Conservation (phyloP, 1,140 invertebrate genomes). For the Drosophila suzukii region DNA sequence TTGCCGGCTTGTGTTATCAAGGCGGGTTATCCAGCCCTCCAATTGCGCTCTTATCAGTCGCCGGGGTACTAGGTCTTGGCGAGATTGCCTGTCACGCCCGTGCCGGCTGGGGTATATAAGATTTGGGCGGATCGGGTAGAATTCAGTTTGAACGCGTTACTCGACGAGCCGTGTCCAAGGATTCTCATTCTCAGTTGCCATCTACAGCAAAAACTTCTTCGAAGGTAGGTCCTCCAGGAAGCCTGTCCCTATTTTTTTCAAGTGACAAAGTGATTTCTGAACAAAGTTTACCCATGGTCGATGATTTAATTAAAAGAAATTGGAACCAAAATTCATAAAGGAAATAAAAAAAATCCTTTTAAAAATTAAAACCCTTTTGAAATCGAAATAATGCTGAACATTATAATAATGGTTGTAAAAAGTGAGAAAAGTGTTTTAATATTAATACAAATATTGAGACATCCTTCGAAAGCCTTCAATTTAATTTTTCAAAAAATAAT, state of each 20-base stretch:
- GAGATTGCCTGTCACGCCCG: conserved; percentile 38
- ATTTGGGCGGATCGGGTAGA: conserved; percentile 29
- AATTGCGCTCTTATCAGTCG: conserved; percentile 26
- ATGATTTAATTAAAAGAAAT: not conserved
- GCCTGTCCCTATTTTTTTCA: conserved; percentile 4
- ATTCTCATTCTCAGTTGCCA: conserved; percentile 18
- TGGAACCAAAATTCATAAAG: too few species aligned
- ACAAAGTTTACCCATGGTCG: not conserved
- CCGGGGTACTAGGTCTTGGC: conserved; percentile 8
- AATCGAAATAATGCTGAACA: not conserved
- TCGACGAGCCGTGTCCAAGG: conserved; percentile 44
- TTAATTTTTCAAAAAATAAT: too few species aligned
- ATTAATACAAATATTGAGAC: not conserved
- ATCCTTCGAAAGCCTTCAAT: too few species aligned
- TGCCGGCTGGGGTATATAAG: conserved; percentile 63
- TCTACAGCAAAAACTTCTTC: conserved; percentile 2
- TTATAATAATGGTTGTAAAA: too few species aligned
- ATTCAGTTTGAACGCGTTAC: conserved; percentile 59
- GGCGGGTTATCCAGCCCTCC: conserved; percentile 26
- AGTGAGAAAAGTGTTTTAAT: not conserved
- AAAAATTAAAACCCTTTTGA: not conserved
- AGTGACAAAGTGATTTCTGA: conserved; percentile 7
- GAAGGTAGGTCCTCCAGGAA: conserved; percentile 43
- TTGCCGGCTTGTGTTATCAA: conserved; percentile 25
- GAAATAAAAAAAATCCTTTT: not conserved